These are phyloP conservation scores for Caenorhabditis sp. DNA, from an alignment of 2,888 invertebrate genomes.

Conservation along the genomic window DNA sequence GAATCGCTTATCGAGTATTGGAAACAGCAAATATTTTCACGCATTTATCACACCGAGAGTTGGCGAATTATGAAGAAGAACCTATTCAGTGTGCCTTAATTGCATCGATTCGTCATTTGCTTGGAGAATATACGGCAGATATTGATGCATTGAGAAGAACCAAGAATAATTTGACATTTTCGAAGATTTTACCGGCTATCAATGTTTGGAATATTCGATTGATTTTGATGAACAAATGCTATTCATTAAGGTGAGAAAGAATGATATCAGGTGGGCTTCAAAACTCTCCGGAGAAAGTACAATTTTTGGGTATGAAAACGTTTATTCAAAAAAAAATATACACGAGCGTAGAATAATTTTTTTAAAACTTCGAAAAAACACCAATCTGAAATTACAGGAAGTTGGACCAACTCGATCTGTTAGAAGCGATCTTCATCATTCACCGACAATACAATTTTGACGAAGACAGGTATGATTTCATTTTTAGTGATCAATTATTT, in stretches of 20 bases:
- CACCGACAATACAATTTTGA: slow-evolving; percentile 7
- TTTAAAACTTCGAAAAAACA: not conserved
- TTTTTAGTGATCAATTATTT: not conserved
- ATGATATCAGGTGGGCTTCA: too few relatives aligned
- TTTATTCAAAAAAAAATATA: too few relatives aligned
- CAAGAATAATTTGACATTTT: slow-evolving; percentile 12
- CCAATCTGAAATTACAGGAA: slow-evolving; percentile 5
- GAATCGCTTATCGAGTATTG: slow-evolving; percentile 14
- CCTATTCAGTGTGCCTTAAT: slow-evolving; percentile 11
- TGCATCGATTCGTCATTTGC: slow-evolving; percentile 19
- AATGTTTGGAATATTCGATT: slow-evolving; percentile 17
- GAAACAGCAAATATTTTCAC: slow-evolving; percentile 12
- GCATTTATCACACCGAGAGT: slow-evolving; percentile 15
- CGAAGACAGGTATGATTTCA: slow-evolving; percentile 1
- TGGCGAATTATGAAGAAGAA: not conserved
- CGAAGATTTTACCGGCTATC: slow-evolving; percentile 20
- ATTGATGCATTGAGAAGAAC: slow-evolving; percentile 22
- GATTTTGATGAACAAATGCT: slow-evolving; percentile 15
- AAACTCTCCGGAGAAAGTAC: too few relatives aligned
- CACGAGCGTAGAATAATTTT: too few relatives aligned
- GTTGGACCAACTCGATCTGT: slow-evolving; percentile 16
- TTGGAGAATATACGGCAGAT: slow-evolving; percentile 28
- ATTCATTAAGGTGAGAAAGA: slow-evolving; percentile 9
- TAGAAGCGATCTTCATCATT: slow-evolving; percentile 18
- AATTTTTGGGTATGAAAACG: not conserved